Evolutionary conservation across 2,797 vertebrate species (phyloP), one percentile per base, ranked within the genome.

Genomic region (Crocodylus rhombifer): DNA sequence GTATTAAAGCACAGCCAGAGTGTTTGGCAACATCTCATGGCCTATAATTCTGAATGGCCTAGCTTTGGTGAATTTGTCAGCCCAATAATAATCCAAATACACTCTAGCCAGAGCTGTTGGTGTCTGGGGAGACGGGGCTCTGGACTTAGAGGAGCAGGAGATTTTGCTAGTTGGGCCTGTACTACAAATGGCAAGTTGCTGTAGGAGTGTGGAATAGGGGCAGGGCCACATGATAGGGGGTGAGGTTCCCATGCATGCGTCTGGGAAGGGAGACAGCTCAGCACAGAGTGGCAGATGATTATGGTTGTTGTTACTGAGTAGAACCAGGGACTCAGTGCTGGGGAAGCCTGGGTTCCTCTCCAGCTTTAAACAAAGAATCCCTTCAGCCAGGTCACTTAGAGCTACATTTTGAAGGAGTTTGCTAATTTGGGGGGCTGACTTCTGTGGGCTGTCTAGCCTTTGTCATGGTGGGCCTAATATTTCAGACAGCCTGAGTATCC

Each of bases 1-100:
- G 30, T 6, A 28, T 7, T 20, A 28, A n/a, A 36, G 14, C 25
- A 4, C 10, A 2, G 1, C 14, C 7, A 20, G 30, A 2, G 23
- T 26, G 4, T 13, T 7, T 20, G 77, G 65, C 3, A 20, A 14
- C 25, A 14, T 33, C 16, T 14, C 36, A 28, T 14, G 14, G 25
- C 33, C 62, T 9, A 26, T 80, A 3, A 25, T 20, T 30, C 20
- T 75, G 36, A n/a, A n/a, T 6, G 33, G 8, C 28, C 25, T 42
- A 69, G 18, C 55, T 78, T 8, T 26, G 80, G 82, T 88, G 14
- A 0, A 2, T 62, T 75, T 82, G 58, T 30, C 87, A 63, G 16
- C 21, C n/a, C 62, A 60, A 5, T 30, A 73, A 73, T 26, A 25
- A 42, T 73, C 51, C 15, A 42, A 73, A 42, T 73, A 42, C 23